These are phyloP conservation scores for Heterodera filipjevi DNA, from an alignment of 2,888 invertebrate species.

Conservation along the genomic window DNA sequence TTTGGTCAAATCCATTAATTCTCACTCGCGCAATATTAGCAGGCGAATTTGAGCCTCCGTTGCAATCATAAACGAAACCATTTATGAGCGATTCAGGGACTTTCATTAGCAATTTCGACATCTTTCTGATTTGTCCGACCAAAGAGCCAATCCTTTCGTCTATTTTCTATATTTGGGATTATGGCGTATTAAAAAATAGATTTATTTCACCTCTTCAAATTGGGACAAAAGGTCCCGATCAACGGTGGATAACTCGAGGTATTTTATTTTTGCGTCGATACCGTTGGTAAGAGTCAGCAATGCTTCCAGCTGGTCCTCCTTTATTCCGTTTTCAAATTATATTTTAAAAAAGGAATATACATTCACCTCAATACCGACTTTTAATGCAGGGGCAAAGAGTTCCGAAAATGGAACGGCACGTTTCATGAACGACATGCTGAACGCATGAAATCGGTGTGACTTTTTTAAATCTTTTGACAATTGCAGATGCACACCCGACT, in stretches of 20 bases:
- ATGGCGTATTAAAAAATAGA: too few relatives aligned
- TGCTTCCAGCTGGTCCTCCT: neutral
- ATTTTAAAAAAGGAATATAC: neutral
- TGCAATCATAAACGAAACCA: neutral
- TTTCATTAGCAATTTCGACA: neutral
- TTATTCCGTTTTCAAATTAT: neutral
- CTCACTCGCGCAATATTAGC: neutral
- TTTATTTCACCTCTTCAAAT: neutral
- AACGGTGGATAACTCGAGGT: neutral
- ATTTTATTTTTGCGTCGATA: constrained; percentile 2
- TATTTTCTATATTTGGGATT: neutral
- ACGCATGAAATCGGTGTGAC: neutral
- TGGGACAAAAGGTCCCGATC: neutral
- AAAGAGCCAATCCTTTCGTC: neutral
- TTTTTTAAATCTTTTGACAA: constrained; percentile 16
- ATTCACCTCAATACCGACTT: neutral
- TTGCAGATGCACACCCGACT: constrained; percentile 6
- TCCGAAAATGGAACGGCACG: neutral
- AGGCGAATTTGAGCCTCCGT: neutral
- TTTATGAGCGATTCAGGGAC: neutral
- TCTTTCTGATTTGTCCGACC: neutral
- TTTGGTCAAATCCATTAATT: too few relatives aligned
- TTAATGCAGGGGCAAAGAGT: neutral
- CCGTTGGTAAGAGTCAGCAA: constrained; percentile 5
- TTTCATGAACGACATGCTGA: neutral